Percentiles rank a stretch among this genome's conserved stretches.
These are phyloP conservation scores for Pandemis heparana DNA, from an alignment of 2,888 invertebrate species.

Conservation along the genomic window DNA sequence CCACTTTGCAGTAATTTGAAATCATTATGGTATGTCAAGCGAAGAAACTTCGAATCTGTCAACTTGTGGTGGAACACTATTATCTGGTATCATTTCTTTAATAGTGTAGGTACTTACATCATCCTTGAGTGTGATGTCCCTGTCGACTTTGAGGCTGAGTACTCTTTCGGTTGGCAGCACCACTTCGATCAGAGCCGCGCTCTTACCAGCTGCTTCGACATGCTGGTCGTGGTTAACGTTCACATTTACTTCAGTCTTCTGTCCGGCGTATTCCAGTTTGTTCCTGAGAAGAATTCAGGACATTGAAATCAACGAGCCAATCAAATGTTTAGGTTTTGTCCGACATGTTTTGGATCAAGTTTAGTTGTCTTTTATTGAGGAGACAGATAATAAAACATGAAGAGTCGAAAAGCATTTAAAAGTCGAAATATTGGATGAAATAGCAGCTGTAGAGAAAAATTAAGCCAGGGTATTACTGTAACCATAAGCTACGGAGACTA, in stretches of 20 bases:
- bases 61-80: too few species aligned
- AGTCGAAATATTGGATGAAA: too few species aligned
- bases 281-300: slow-evolving; percentile 67
- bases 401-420: too few species aligned
- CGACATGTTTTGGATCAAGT: background rate
- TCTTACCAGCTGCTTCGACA: slow-evolving; percentile 58
- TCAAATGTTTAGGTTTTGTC: background rate
- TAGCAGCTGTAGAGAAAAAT: too few species aligned
- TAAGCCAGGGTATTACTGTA: too few species aligned
- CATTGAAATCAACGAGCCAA: background rate
- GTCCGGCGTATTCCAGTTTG: slow-evolving; percentile 72
- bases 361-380: background rate
- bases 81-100: too few species aligned
- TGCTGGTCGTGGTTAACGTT: slow-evolving; percentile 62
- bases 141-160: slow-evolving; percentile 69
- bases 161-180: slow-evolving; percentile 76
- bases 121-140: slow-evolving; percentile 60
- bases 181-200: slow-evolving; percentile 67
- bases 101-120: slow-evolving; percentile 58
- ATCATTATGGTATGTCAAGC: too few species aligned
- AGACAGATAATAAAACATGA: too few species aligned
- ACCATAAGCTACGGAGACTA: too few species aligned
- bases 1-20: too few species aligned
- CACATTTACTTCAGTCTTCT: slow-evolving; percentile 72
- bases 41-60: too few species aligned